Evolutionary conservation across 2,888 invertebrate genomes (phyloP), one percentile per base, ranked within the genome.

Genomic region (Rhyacophila evoluta): DNA sequence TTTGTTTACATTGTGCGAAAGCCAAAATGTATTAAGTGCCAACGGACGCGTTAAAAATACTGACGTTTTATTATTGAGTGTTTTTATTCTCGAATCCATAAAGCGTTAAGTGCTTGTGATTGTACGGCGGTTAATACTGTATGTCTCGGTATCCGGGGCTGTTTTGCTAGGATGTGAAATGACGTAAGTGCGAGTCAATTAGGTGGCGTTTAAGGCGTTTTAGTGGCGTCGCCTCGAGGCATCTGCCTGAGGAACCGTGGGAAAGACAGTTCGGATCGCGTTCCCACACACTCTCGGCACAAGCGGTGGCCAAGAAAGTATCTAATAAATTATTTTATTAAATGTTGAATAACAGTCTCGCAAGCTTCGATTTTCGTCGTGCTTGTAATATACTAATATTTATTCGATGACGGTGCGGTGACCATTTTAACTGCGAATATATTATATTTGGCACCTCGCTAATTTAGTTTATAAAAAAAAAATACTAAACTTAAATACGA

Each of bases 261-360:
- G 78, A 78, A 78, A 39, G 71, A 12, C 75, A 39, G 75, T 67
- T 29, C 55, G 33, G 38, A 28, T 70, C 73, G 15, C 41, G 75
- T 78, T 78, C 78, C 78, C 78, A 78, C 78, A 78, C 78, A 71
- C 75, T 68, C 78, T 29, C 74, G 75, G 69, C 78, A 33, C 72
- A 72, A 70, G 75, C 75, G 28, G 36, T 25, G 38, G 75, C 74
- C 68, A 77, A 78, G 74, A 78, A 75, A 75, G 75, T 75, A 75
- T 75, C 55, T 70, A 68, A 73, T 77, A 74, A 78, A 78, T 78
- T 78, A 69, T 78, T 78, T 78, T 74, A 55, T 55, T 55, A 55
- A 55, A 55, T 55, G 19, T 55, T 55, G 19, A 25, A 55, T 55
- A 25, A 55, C 55, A 19, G 15, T 55, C 55, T 55, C 19, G 55